Base-by-base conservation (phyloP, 2,888 invertebrate species). In the Drosophila anceps region DNA sequence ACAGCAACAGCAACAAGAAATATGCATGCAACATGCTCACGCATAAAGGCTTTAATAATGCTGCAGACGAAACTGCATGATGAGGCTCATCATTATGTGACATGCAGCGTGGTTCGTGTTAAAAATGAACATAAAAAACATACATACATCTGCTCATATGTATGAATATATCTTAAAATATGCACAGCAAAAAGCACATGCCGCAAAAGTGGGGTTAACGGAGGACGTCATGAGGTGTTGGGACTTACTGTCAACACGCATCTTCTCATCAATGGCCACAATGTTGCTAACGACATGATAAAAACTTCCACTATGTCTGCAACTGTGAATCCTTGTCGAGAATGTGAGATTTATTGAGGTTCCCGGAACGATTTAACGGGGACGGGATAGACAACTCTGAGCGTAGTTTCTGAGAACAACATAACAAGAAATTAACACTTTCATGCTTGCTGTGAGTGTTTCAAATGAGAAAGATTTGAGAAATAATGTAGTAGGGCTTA, bases 31-130 rank as follows among this genome's bases (percentile, higher is more conserved):
- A 67, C 77, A 78, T 82, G 85, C 72, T 76, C 86, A 77, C 69
- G 80, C 86, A 84, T 86, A 86, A 86, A 75, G 84, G 75, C 76
- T 82, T 84, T 77, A 84, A 88, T 82, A 79, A 82, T 82, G 76
- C 77, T 76, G 75, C 72, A 70, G 74, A 62, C 76, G 75, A 18
- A 18, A 48, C 27, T 44, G 74, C 73, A 73, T 69, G 81, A 73
- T 73, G 79, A 71, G 76, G 73, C 79, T 87, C 86, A 90, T 90
- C 89, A 91, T 90, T 90, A 90, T 87, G 82, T 83, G 83, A 80
- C 81, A 80, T 79, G 77, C 60, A 70, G 48, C 65, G 60, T 61
- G 65, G 50, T 41, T 66, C 69, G 65, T 69, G 78, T 74, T 73
- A 24, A 71, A 79, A 73, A 67, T 51, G 55, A 48, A 55, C 73